Evolutionary conservation across 2,113 vertebrate species (phyloP).

Genomic region (Tupaia chinensis): DNA sequence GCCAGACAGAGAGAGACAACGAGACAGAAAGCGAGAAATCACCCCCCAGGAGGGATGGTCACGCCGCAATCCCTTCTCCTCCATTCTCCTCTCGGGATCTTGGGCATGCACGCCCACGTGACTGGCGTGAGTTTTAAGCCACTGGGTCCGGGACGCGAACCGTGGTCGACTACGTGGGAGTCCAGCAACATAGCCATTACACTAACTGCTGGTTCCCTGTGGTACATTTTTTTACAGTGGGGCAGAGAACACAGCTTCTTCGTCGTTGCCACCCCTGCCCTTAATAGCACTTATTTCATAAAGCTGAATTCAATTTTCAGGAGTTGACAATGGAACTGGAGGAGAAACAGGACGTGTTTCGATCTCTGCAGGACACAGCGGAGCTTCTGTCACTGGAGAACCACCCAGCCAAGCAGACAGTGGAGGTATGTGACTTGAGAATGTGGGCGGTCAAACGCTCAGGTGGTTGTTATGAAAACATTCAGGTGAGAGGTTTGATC

Average conservation of each 20-base stretch:
- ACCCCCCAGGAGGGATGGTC: too few relatives aligned
- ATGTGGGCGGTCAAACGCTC: not conserved
- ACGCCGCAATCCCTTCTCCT: too few relatives aligned
- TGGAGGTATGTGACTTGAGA: conserved; percentile 90
- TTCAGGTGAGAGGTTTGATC: not conserved
- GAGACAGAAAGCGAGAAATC: too few relatives aligned
- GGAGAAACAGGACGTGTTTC: conserved; percentile 94
- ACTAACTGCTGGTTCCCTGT: too few relatives aligned
- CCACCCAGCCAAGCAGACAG: conserved; percentile 97
- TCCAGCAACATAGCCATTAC: too few relatives aligned
- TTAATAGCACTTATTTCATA: conserved; percentile 13
- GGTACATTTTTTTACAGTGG: not conserved
- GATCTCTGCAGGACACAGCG: conserved; percentile 94
- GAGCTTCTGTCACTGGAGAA: conserved; percentile 94
- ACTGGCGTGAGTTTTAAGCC: too few relatives aligned
- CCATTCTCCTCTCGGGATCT: too few relatives aligned
- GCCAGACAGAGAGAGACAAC: too few relatives aligned
- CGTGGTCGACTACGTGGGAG: too few relatives aligned
- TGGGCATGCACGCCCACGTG: too few relatives aligned
- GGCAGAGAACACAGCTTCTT: not conserved
- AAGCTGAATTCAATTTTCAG: conserved; percentile 83
- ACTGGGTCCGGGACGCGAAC: too few relatives aligned
- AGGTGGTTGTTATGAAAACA: not conserved
- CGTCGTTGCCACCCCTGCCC: not conserved
- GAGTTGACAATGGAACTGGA: conserved; percentile 94